Evolutionary conservation across 2,797 vertebrate species (phyloP).

Genomic region (Denticeps clupeoides): DNA sequence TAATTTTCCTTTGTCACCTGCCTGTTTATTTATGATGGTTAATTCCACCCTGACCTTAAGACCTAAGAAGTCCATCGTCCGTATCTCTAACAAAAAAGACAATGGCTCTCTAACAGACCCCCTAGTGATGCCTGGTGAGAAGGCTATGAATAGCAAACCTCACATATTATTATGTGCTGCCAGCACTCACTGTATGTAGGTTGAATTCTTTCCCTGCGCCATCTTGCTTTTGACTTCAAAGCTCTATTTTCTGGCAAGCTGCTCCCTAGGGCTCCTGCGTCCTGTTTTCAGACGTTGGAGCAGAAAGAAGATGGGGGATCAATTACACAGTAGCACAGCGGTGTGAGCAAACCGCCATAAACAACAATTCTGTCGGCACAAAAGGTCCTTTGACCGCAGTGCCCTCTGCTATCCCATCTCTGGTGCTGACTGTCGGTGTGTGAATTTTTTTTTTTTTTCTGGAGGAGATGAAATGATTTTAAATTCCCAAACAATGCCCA

Average conservation of each 20-base stretch:
- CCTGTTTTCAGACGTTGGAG: constrained; percentile 30
- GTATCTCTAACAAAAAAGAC: background rate
- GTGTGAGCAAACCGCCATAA: constrained; percentile 13
- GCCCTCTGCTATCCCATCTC: background rate
- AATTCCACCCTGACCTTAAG: no score
- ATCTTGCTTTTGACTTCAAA: constrained; percentile 39
- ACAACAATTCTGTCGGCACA: constrained; percentile 7
- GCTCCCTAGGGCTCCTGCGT: constrained; percentile 26
- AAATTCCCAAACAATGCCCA: no score
- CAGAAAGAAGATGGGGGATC: background rate
- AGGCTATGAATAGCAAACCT: constrained; percentile 29
- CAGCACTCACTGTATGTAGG: constrained; percentile 26
- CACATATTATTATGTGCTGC: constrained; percentile 13
- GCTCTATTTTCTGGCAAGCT: constrained; percentile 18
- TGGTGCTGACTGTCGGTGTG: no score
- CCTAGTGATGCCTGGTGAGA: background rate
- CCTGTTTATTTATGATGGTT: no score
- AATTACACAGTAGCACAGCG: constrained; percentile 2
- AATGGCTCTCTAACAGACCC: background rate
- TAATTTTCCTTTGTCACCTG: no score
- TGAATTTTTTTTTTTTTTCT: no score
- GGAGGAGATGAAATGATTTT: no score
- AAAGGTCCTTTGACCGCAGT: background rate
- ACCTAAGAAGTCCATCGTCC: no score
- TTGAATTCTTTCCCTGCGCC: constrained; percentile 34